Base-by-base conservation (phyloP, 2,113 vertebrate species). In the Paralichthys olivaceus region DNA sequence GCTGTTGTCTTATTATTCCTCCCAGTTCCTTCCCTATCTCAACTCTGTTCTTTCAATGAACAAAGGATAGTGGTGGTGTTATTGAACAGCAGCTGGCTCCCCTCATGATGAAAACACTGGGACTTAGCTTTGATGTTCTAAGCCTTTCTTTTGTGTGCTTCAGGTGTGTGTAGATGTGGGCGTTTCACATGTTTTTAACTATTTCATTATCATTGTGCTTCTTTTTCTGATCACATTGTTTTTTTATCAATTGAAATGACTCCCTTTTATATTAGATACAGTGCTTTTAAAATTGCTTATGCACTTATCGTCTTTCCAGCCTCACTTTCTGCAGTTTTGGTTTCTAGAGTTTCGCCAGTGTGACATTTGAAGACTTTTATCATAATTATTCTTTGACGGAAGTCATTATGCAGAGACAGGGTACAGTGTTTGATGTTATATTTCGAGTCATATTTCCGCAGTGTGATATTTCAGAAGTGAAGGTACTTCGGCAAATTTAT, bases 121-220 rank as follows among this genome's bases (percentile, higher is more conserved):
- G 63, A 75, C 47, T 9, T 25, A 28, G 29, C 81, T 87, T 87
- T 90, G 85, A 90, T 91, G 81, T 81, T 40, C 37, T 45, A 32
- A 83, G 75, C 69, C 62, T 69, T 84, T 53, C 74, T 79, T 74
- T 28, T 72, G 53, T 73, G 66, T 40, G 32, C 23, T 75, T 78
- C 70, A 72, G 73, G 51, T 22, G 13, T 69, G 75, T 67, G 74
- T 54, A 11, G 37, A 40, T 53, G 23, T 72, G 43, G 61, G 57
- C 71, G 67, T 74, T 65, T 72, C 49, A 26, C 37, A 5, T n/a
- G 8, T 2, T 69, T 61, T 4, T 8, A 71, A 26, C 15, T 25
- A 20, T 62, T 70, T 63, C 25, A 8, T 54, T 54, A 45, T 5
- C 8, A 29, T 11, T 69, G 19, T 54, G 29, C 28, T 49, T 19